Evolutionary conservation across 2,888 invertebrate species (phyloP), one percentile per base, ranked within the genome.

Genomic region (Siphlonurus alternatus): DNA sequence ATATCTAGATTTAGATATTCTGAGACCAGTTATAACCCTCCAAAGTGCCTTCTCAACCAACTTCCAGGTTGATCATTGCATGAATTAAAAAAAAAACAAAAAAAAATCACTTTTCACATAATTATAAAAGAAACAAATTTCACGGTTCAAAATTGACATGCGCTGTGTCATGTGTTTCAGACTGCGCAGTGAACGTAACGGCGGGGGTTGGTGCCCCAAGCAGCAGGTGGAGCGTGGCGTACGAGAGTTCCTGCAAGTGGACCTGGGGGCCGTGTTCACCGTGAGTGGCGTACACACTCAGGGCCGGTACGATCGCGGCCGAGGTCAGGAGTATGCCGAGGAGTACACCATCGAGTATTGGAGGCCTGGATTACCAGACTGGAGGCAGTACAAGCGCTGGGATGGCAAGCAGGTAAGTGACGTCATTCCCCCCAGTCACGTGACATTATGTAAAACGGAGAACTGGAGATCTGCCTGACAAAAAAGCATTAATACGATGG

Each of bases 201-300:
- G 88, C 1, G 88, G 88, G 10, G 88, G 86, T 0, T 89, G 89
- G 89, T 89, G 89, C 74, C 88, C 88, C 1, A 81, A 82, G 70
- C 80, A 79, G 66, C 83, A 82, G 72, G 82, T 87, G 67, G 81
- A 83, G 69, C 75, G 76, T 61, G 83, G 81, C 10, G 80, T 83
- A 23, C 78, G 83, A 54, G 89, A 89, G 73, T 88, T 83, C 77
- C 77, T 83, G 24, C 79, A 82, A 71, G 81, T 87, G 61, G 83
- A 86, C 70, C 77, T 88, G 65, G 77, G 77, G 2, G 76, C 76
- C 38, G 78, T 83, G 63, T 81, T 82, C 72, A 79, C 86, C 67
- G 78, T 89, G 69, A 86, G 86, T 5, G 84, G 83, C 61, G 81
- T 89, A 53, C 85, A 88, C 72, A 87, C 87, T 2, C 89, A 89